Conservation (phyloP, 2,888 invertebrate species). For the Cheilosia scutellata region DNA sequence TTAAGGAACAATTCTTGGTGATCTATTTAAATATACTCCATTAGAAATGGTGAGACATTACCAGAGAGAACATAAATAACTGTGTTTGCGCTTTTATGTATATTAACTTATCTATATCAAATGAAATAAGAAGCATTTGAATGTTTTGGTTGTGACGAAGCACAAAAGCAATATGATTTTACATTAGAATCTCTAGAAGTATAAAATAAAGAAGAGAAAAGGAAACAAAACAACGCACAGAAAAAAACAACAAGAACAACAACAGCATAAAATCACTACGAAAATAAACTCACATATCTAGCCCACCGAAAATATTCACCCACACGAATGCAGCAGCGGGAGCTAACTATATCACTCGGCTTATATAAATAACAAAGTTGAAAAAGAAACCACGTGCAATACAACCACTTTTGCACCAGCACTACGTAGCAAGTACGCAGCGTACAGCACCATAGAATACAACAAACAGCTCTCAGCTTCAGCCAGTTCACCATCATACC, state of each 20-base stretch:
- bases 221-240: slow-evolving; percentile 2
- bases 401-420: slow-evolving; percentile 58
- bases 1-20: slow-evolving; percentile 64
- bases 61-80: slow-evolving; percentile 60
- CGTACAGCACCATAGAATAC: slow-evolving; percentile 27
- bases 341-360: slow-evolving; percentile 51
- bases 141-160: slow-evolving; percentile 51
- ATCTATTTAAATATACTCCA: slow-evolving; percentile 69
- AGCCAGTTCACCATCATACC: slow-evolving; percentile 25
- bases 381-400: slow-evolving; percentile 68
- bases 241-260: neutral
- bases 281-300: slow-evolving; percentile 58
- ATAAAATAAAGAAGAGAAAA: slow-evolving; percentile 28
- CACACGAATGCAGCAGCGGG: slow-evolving; percentile 53
- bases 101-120: slow-evolving; percentile 52
- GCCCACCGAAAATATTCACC: slow-evolving; percentile 50
- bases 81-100: slow-evolving; percentile 61
- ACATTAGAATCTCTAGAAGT: slow-evolving; percentile 47
- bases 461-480: neutral
- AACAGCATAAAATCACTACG: slow-evolving; percentile 46
- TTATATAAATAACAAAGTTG: slow-evolving; percentile 62
- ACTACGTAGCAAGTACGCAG: slow-evolving; percentile 49
- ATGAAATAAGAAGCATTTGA: slow-evolving; percentile 54
- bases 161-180: slow-evolving; percentile 46
- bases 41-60: slow-evolving; percentile 65